These are phyloP conservation scores for Neocrepidodera transversa DNA, from an alignment of 2,888 invertebrate genomes.

Conservation along the genomic window DNA sequence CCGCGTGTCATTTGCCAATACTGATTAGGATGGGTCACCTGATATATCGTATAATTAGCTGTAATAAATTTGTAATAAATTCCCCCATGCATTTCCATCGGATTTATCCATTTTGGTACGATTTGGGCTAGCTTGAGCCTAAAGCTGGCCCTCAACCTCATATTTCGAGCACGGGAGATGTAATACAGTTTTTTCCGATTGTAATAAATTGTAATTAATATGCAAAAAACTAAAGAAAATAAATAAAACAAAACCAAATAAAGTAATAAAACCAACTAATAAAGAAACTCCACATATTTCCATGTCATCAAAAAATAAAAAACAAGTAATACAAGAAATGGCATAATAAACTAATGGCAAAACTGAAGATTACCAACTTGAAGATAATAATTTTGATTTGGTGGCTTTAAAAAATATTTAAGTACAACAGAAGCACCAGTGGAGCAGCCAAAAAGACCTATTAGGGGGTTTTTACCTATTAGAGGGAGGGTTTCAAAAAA, in stretches of 20 bases:
- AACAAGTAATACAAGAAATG: conserved; percentile 68
- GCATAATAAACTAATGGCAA: conserved; percentile 59
- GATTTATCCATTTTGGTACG: too few relatives aligned
- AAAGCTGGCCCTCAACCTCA: too few relatives aligned
- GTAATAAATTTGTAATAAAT: conserved; percentile 62
- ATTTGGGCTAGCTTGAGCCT: too few relatives aligned
- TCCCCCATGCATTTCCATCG: too few relatives aligned
- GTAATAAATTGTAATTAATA: conserved; percentile 50
- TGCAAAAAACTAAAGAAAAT: conserved; percentile 39
- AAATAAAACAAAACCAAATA: conserved; percentile 37
- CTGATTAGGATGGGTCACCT: too few relatives aligned
- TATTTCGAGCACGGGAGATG: too few relatives aligned
- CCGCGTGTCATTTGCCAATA: too few relatives aligned
- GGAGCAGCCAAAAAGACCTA: too few relatives aligned
- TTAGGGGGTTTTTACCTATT: too few relatives aligned
- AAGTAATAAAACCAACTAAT: conserved; percentile 26
- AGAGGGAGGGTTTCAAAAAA: too few relatives aligned
- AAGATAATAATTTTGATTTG: conserved; percentile 21
- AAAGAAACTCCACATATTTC: conserved; percentile 54
- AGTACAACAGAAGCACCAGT: conserved; percentile 20
- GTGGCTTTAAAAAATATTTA: conserved; percentile 36
- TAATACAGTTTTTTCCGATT: conserved; percentile 56
- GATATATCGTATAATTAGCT: conserved; percentile 72
- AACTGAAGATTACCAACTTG: conserved; percentile 16
- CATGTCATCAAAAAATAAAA: conserved; percentile 67